Evolutionary conservation across 2,113 vertebrate genomes (phyloP).

Genomic region (Aythya baeri): DNA sequence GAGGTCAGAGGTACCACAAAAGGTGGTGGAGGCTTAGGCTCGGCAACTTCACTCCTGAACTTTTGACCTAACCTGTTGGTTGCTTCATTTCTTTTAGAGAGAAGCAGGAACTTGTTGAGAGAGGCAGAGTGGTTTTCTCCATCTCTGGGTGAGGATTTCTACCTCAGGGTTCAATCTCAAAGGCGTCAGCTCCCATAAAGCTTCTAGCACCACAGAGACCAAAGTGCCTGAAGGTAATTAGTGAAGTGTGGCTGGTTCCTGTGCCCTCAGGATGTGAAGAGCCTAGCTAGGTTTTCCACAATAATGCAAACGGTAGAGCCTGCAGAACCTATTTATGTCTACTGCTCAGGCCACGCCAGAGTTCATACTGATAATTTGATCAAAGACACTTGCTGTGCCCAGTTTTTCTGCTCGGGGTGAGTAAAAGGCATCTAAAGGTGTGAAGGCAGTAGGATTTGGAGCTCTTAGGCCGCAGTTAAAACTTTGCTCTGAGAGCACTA

Average conservation of each 20-base stretch:
- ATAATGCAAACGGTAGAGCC: neutral
- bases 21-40: neutral
- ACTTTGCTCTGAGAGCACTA: neutral
- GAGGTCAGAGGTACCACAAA: neutral
- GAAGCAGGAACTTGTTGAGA: conserved; percentile 1
- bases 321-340: neutral
- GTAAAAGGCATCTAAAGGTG: neutral
- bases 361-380: neutral
- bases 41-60: neutral
- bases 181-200: conserved; percentile 76
- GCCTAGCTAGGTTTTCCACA: neutral
- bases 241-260: neutral
- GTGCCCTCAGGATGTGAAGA: neutral
- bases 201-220: conserved; percentile 71
- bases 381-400: neutral
- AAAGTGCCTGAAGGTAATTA: conserved; percentile 7
- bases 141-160: conserved; percentile 54
- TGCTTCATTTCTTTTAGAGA: neutral
- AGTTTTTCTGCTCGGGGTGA: neutral
- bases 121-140: neutral
- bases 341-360: neutral
- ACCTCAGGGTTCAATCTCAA: conserved; percentile 79
- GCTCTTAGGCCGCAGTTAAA: neutral
- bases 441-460: neutral
- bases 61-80: neutral